Evolutionary conservation across 2,888 invertebrate genomes (phyloP).

Genomic region (Torymus tubicola): DNA sequence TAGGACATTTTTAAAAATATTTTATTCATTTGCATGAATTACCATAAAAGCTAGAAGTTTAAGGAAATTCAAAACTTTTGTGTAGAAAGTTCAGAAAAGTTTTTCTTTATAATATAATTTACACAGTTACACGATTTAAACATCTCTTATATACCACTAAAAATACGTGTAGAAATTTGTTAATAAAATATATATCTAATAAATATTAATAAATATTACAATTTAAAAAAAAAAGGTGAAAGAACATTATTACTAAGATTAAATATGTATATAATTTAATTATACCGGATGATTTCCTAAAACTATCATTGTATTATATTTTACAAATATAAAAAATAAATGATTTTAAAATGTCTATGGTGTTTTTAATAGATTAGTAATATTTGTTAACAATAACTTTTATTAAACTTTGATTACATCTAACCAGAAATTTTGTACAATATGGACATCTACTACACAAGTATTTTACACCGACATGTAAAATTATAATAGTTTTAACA

Average conservation of each 20-base stretch:
- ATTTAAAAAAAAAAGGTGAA: not conserved
- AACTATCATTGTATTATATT: conserved; percentile 22
- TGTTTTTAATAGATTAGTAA: conserved; percentile 25
- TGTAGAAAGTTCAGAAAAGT: too few species aligned
- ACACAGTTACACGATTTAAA: not conserved
- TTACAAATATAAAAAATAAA: conserved; percentile 41
- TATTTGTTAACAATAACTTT: conserved; percentile 56
- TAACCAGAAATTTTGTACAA: conserved; percentile 56
- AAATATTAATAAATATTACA: not conserved
- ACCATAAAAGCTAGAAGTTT: too few species aligned
- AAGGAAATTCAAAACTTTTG: too few species aligned
- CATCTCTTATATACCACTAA: not conserved
- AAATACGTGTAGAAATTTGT: conserved; percentile 2
- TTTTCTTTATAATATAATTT: not conserved
- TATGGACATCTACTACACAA: conserved; percentile 54
- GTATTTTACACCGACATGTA: conserved; percentile 50
- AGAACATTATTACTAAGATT: not conserved
- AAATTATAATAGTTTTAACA: conserved; percentile 56
- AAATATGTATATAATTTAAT: conserved; percentile 34
- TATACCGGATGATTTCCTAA: conserved; percentile 9
- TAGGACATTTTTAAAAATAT: not conserved
- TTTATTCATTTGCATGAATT: too few species aligned
- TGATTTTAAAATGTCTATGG: conserved; percentile 12
- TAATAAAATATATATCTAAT: conserved; percentile 10
- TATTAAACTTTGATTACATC: conserved; percentile 57